Evolutionary conservation across 1,140 invertebrate genomes (phyloP).

Genomic region (Pseudoatta argentina): DNA sequence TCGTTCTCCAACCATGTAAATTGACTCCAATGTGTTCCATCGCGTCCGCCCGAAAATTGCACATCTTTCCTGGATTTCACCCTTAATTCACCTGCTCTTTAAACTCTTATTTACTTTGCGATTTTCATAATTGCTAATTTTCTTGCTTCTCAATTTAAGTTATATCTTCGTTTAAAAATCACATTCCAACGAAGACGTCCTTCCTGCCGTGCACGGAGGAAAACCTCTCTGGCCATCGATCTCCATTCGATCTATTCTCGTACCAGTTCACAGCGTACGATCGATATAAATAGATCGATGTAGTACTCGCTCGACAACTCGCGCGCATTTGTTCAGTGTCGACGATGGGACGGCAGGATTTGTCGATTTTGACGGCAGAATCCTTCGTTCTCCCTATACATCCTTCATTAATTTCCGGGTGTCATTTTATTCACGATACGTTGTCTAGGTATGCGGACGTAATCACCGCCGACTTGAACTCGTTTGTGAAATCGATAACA

Average conservation of each 20-base stretch:
- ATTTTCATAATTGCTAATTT: background rate
- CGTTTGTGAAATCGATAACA: slow-evolving; percentile 66
- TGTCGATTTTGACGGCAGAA: slow-evolving; percentile 71
- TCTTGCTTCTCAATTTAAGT: background rate
- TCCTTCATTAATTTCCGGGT: slow-evolving; percentile 37
- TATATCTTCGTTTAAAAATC: background rate
- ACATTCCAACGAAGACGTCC: slow-evolving; percentile 29
- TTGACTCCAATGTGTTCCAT: slow-evolving; percentile 15
- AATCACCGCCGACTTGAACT: slow-evolving; percentile 28
- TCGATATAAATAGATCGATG: slow-evolving; percentile 71
- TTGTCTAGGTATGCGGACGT: slow-evolving; percentile 47
- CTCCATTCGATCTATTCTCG: slow-evolving; percentile 72
- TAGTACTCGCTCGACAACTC: slow-evolving; percentile 70
- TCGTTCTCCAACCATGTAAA: slow-evolving; percentile 41
- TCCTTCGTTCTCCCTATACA: slow-evolving; percentile 15
- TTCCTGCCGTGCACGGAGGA: slow-evolving; percentile 18
- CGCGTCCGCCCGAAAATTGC: slow-evolving; percentile 19
- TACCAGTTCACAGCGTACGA: slow-evolving; percentile 49
- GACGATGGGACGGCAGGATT: slow-evolving; percentile 65
- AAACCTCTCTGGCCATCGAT: slow-evolving; percentile 64
- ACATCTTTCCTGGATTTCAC: too few relatives aligned
- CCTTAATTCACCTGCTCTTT: background rate
- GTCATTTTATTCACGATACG: slow-evolving; percentile 51
- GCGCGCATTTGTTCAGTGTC: slow-evolving; percentile 71
- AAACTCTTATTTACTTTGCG: background rate